Conservation (phyloP, 2,888 invertebrate genomes). For the Coelopa pilipes region DNA sequence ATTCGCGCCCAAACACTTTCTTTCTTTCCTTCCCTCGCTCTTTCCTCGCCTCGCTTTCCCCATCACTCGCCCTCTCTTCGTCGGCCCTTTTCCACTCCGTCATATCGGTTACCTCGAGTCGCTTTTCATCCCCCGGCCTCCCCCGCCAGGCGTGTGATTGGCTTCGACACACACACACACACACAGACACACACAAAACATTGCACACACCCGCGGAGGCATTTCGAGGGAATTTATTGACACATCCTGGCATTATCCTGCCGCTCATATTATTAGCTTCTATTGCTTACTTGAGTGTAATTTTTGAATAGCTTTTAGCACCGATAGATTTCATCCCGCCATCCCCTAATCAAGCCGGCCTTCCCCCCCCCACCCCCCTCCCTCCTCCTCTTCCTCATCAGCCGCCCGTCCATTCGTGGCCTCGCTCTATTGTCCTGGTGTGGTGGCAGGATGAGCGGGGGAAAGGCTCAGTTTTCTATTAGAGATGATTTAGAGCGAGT, state of each 20-base stretch:
- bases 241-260: slow-evolving; percentile 19
- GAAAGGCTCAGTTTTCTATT: slow-evolving; percentile 21
- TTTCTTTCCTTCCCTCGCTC: background rate
- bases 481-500: slow-evolving; percentile 7
- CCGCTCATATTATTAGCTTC: slow-evolving; percentile 8
- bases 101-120: slow-evolving; percentile 11
- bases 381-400: too few species aligned
- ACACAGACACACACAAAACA: background rate
- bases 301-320: slow-evolving; percentile 15
- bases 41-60: background rate
- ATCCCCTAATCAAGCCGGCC: too few species aligned
- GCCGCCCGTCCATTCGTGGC: too few species aligned
- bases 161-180: background rate
- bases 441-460: slow-evolving; percentile 2
- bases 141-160: background rate
- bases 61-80: too few species aligned
- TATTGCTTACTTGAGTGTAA: slow-evolving; percentile 11
- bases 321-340: background rate
- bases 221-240: slow-evolving; percentile 18
- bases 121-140: background rate
- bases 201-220: background rate
- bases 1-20: background rate
- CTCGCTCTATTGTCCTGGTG: background rate
- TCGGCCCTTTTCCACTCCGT: background rate
- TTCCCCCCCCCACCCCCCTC: too few species aligned